Conservation (phyloP, 2,113 vertebrate genomes). For the Corythaeola cristata region DNA sequence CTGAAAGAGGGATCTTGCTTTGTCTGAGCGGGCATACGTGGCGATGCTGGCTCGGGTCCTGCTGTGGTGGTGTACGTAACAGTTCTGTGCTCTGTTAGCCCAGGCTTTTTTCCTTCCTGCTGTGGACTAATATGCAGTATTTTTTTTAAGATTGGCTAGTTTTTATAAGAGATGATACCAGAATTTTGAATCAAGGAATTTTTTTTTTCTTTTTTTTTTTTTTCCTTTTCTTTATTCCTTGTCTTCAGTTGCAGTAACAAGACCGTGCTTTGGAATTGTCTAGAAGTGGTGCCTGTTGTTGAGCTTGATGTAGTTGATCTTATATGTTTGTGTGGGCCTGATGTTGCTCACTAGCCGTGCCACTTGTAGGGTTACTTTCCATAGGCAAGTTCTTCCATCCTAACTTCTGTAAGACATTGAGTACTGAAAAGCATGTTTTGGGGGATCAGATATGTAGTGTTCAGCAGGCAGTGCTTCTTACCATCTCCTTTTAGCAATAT, state of each 20-base stretch:
- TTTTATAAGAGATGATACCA: background rate
- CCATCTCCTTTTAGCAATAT: background rate
- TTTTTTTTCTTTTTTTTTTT: background rate
- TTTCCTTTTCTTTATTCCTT: background rate
- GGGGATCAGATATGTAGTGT: too few species aligned
- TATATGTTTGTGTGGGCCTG: rapidly evolving
- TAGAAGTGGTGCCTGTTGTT: background rate
- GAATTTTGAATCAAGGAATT: background rate
- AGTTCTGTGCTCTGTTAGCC: background rate
- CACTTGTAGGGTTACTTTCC: background rate
- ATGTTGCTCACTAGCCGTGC: too few species aligned
- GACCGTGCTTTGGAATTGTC: background rate
- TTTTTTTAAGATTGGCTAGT: background rate
- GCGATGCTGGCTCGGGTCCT: background rate
- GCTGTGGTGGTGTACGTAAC: background rate
- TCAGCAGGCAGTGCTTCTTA: background rate
- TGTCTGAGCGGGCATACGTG: background rate
- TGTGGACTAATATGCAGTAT: background rate
- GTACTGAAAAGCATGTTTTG: background rate
- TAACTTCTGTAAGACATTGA: background rate
- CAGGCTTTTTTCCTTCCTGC: background rate
- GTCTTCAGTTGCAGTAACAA: background rate
- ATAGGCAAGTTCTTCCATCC: background rate
- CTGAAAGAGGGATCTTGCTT: background rate
- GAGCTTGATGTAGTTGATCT: background rate